Conservation (phyloP, 2,113 vertebrate genomes). For the Caloenas nicobarica region DNA sequence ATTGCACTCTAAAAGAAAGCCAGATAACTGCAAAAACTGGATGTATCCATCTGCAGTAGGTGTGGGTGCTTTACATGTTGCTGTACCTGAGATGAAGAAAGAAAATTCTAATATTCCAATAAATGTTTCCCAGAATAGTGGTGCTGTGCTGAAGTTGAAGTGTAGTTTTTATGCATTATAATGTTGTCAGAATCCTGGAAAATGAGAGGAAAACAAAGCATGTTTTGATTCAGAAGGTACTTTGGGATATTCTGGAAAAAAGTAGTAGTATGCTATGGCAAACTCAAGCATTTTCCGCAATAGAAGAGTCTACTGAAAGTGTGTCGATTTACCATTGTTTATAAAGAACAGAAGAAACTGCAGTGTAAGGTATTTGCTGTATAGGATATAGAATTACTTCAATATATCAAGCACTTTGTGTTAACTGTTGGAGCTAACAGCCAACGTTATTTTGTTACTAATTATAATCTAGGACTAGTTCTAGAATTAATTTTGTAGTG, state of each 20-base stretch:
- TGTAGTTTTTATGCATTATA: background rate
- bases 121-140: background rate
- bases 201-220: background rate
- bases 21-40: background rate
- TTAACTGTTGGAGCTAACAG: background rate
- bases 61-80: background rate
- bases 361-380: accelerated
- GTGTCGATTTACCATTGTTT: background rate
- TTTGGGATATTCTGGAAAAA: background rate
- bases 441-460: background rate
- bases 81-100: background rate
- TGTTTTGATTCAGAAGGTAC: background rate
- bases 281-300: background rate
- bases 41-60: background rate
- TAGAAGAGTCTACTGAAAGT: background rate
- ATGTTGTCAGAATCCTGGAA: background rate
- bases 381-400: background rate
- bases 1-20: background rate
- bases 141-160: background rate
- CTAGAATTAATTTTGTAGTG: background rate
- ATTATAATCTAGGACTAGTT: background rate
- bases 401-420: background rate
- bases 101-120: background rate
- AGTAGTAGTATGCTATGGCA: background rate
- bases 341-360: background rate